Conservation (phyloP, 2,888 invertebrate species). For the Harmothoe impar region DNA sequence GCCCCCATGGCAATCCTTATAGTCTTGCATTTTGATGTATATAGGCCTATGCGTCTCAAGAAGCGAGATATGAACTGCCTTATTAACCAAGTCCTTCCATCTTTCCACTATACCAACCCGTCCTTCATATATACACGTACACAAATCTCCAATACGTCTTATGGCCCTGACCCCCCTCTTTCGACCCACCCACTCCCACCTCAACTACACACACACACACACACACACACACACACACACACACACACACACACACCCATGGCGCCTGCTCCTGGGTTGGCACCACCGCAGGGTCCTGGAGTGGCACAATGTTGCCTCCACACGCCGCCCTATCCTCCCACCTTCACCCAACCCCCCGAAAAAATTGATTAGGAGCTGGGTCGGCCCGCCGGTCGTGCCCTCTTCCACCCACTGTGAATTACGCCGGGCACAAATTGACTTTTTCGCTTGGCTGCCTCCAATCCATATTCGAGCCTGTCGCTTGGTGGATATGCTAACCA, state of each 20-base stretch:
- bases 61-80: too few species aligned
- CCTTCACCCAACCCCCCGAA: background rate
- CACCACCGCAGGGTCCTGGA: background rate
- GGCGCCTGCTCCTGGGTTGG: constrained; percentile 8
- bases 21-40: too few species aligned
- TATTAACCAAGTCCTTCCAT: background rate
- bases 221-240: background rate
- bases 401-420: constrained; percentile 54
- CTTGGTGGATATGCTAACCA: constrained; percentile 52
- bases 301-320: constrained; percentile 53
- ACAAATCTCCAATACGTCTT: background rate
- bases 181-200: background rate
- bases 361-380: constrained; percentile 50
- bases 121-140: background rate
- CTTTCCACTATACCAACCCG: background rate
- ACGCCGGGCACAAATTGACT: constrained; percentile 60
- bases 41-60: background rate
- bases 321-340: background rate
- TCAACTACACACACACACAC: background rate
- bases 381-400: constrained; percentile 45
- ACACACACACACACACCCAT: background rate
- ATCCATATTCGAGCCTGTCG: constrained; percentile 60
- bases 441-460: constrained; percentile 59
- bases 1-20: too few species aligned
- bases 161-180: background rate